Percentiles rank a stretch among this genome's conserved stretches.
Evolutionary conservation across 2,113 vertebrate genomes (phyloP).

Genomic region (Xiphophorus hellerii): DNA sequence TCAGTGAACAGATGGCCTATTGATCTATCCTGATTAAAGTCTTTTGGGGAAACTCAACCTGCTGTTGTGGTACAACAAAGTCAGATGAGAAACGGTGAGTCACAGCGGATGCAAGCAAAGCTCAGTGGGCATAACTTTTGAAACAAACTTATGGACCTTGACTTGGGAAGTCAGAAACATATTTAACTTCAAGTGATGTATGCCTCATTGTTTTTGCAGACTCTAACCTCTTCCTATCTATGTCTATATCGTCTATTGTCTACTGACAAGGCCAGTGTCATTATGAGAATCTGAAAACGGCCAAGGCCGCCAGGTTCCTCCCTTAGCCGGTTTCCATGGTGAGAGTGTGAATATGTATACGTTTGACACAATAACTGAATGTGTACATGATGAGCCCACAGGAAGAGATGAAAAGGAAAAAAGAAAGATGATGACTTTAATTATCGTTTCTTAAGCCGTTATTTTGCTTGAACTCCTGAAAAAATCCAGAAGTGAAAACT

Average conservation of each 20-base stretch:
- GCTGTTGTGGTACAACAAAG: slow-evolving; percentile 26
- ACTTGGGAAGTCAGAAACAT: slow-evolving; percentile 5
- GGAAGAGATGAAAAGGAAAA: neutral
- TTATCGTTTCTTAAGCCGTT: neutral
- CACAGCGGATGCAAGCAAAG: slow-evolving; percentile 9
- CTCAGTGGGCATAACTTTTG: slow-evolving; percentile 21
- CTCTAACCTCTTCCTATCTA: neutral
- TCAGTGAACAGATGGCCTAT: slow-evolving; percentile 31
- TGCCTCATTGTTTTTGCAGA: slow-evolving; percentile 38
- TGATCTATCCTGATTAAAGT: slow-evolving; percentile 19
- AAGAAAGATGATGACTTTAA: neutral
- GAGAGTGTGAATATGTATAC: slow-evolving; percentile 57
- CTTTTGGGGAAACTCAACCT: slow-evolving; percentile 20
- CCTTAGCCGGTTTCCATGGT: slow-evolving; percentile 72
- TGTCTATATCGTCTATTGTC: slow-evolving; percentile 18
- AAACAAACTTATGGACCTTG: slow-evolving; percentile 7
- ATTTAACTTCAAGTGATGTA: neutral
- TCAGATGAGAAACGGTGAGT: slow-evolving; percentile 7
- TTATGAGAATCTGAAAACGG: slow-evolving; percentile 43
- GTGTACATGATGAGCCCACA: neutral
- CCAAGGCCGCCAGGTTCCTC: slow-evolving; percentile 46
- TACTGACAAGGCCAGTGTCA: slow-evolving; percentile 54
- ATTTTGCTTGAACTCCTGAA: neutral
- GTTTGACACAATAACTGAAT: slow-evolving; percentile 23
- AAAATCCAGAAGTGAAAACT: neutral